A percentile compares a stretch with the other conserved stretches of the same genome.
Conservation (phyloP, 2,797 vertebrate species). For the Lemur catta region DNA sequence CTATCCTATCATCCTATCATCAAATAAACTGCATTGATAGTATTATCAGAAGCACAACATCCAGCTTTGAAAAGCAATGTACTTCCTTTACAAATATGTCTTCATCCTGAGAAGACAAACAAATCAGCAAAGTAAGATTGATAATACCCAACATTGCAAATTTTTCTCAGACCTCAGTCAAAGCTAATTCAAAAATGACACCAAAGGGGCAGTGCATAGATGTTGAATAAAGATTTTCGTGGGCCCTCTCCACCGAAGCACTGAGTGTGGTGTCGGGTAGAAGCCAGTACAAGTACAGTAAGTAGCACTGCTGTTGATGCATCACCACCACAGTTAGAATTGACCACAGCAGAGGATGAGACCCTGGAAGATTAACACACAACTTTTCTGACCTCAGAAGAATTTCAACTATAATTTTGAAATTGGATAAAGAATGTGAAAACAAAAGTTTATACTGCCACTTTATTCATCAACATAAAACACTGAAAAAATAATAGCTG, state of each 20-base stretch:
- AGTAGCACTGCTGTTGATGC: constrained; percentile 94
- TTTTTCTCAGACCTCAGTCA: constrained; percentile 83
- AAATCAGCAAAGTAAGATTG: constrained; percentile 65
- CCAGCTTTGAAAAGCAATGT: not conserved
- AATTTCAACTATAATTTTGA: not conserved
- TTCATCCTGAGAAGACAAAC: constrained; percentile 86
- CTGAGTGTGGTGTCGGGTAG: constrained; percentile 90
- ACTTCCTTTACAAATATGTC: constrained; percentile 78
- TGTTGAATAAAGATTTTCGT: constrained; percentile 82
- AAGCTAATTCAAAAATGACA: constrained; percentile 74
- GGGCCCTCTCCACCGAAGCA: constrained; percentile 89
- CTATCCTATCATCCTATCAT: not conserved
- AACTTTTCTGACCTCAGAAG: not conserved
- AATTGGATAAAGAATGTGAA: not conserved
- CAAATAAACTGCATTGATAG: constrained; percentile 66
- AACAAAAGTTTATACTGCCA: not conserved
- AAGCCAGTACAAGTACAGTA: constrained; percentile 94
- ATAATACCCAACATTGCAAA: constrained; percentile 50
- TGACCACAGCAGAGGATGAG: not conserved
- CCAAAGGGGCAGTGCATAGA: constrained; percentile 72
- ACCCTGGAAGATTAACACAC: not conserved
- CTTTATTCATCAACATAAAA: not conserved
- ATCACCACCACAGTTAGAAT: constrained; percentile 89
- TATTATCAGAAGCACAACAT: constrained; percentile 89
- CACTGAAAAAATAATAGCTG: not conserved